Evolutionary conservation across 2,797 vertebrate species (phyloP).

Genomic region (Taeniopygia guttata): DNA sequence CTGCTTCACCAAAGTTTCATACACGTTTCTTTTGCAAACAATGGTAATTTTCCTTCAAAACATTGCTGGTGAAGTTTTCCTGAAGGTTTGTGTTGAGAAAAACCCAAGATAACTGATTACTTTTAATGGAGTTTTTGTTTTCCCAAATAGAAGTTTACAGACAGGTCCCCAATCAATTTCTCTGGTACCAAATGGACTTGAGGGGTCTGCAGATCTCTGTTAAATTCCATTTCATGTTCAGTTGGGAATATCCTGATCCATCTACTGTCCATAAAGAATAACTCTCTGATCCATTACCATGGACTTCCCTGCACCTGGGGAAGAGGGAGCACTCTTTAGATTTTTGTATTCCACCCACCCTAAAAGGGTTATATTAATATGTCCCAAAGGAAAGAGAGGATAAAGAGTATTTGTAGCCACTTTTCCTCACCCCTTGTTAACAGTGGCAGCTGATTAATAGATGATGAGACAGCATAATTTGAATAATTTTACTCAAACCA

Average conservation of each 20-base stretch:
- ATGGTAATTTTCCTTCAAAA: background rate
- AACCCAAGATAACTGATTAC: background rate
- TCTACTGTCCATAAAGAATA: background rate
- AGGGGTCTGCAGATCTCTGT: background rate
- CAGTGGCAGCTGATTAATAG: background rate
- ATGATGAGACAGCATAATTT: background rate
- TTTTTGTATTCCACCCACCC: background rate
- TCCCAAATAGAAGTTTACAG: background rate
- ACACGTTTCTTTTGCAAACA: background rate
- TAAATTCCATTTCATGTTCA: background rate
- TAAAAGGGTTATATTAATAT: constrained; percentile 1
- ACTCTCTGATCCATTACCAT: background rate
- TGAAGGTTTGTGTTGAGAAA: background rate
- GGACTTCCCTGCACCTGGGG: background rate
- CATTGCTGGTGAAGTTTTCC: background rate
- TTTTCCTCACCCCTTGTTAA: background rate
- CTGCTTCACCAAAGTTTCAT: background rate
- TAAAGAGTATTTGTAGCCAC: background rate
- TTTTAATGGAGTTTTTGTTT: background rate
- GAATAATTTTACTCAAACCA: background rate
- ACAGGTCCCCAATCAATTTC: background rate
- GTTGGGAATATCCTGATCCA: background rate
- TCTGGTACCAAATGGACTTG: background rate
- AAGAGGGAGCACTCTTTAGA: background rate
- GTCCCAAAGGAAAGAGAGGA: background rate